Conservation (phyloP, 2,888 invertebrate species). For the Opisthograptis luteolata region DNA sequence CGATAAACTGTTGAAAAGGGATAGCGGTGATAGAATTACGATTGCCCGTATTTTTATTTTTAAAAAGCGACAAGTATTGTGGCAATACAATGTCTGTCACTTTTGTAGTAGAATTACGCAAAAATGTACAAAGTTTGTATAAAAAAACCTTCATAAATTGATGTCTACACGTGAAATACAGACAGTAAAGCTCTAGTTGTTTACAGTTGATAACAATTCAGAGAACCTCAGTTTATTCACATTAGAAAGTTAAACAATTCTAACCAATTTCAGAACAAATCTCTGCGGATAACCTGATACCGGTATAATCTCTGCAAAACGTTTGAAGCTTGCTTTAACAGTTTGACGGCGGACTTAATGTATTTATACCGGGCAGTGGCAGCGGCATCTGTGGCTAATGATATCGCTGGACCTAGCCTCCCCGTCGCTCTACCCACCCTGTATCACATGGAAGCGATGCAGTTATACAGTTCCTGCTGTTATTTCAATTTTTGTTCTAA, state of each 20-base stretch:
- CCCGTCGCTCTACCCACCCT: slow-evolving; percentile 29
- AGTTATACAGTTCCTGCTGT: too few relatives aligned
- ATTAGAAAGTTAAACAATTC: slow-evolving; percentile 20
- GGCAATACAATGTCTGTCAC: not conserved
- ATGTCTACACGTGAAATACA: too few relatives aligned
- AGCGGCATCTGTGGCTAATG: slow-evolving; percentile 84
- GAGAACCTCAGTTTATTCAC: not conserved
- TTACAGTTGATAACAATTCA: too few relatives aligned
- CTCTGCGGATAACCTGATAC: slow-evolving; percentile 46
- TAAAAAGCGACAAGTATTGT: slow-evolving; percentile 31
- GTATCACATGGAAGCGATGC: not conserved
- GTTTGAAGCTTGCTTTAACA: slow-evolving; percentile 72
- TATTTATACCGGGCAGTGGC: slow-evolving; percentile 81
- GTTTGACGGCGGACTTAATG: slow-evolving; percentile 82
- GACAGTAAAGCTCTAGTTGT: not conserved
- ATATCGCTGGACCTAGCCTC: slow-evolving; percentile 72
- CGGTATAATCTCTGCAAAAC: slow-evolving; percentile 49
- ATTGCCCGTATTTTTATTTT: slow-evolving; percentile 8
- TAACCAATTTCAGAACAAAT: slow-evolving; percentile 30
- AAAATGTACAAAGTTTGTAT: too few relatives aligned
- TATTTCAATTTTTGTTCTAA: too few relatives aligned
- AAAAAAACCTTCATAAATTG: too few relatives aligned
- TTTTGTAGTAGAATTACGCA: too few relatives aligned
- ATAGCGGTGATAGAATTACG: slow-evolving; percentile 18
- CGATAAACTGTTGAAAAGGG: slow-evolving; percentile 55